Evolutionary conservation across 2,888 invertebrate species (phyloP).

Genomic region (Drosophila siamana): DNA sequence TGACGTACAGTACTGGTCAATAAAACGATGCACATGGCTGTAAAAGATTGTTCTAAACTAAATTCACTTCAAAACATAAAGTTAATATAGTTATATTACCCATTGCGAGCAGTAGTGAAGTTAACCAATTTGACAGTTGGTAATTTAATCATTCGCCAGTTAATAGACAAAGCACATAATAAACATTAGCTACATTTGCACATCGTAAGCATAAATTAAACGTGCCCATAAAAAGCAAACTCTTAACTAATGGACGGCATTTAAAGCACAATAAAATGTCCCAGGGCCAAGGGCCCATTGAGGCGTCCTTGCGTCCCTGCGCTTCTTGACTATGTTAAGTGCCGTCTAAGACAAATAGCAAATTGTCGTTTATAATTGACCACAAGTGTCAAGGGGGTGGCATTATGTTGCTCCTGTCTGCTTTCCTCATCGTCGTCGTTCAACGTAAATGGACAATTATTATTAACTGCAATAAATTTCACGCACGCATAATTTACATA

Average conservation of each 20-base stretch:
- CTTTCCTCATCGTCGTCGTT: slow-evolving; percentile 55
- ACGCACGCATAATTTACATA: slow-evolving; percentile 80
- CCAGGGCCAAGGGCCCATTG: slow-evolving; percentile 48
- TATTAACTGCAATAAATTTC: slow-evolving; percentile 82
- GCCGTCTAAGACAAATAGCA: slow-evolving; percentile 73
- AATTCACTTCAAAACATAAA: not conserved
- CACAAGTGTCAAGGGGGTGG: slow-evolving; percentile 49
- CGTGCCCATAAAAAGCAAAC: slow-evolving; percentile 41
- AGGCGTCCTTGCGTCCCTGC: not conserved
- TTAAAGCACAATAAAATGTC: slow-evolving; percentile 67
- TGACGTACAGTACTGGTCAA: slow-evolving; percentile 27
- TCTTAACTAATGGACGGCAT: slow-evolving; percentile 63
- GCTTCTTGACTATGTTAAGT: slow-evolving; percentile 5
- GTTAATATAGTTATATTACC: not conserved
- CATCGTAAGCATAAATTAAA: slow-evolving; percentile 73
- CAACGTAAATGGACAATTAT: slow-evolving; percentile 80
- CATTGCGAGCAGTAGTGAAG: not conserved
- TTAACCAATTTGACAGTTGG: not conserved
- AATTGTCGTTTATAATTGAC: slow-evolving; percentile 78
- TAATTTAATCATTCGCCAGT: slow-evolving; percentile 16
- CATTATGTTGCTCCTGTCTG: slow-evolving; percentile 11
- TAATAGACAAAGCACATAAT: slow-evolving; percentile 13
- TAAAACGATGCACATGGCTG: not conserved
- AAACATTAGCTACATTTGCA: slow-evolving; percentile 64
- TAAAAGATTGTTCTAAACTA: not conserved